Evolutionary conservation across 2,113 vertebrate species (phyloP), one percentile per base, ranked within the genome.

Genomic region (Saguinus imperator): DNA sequence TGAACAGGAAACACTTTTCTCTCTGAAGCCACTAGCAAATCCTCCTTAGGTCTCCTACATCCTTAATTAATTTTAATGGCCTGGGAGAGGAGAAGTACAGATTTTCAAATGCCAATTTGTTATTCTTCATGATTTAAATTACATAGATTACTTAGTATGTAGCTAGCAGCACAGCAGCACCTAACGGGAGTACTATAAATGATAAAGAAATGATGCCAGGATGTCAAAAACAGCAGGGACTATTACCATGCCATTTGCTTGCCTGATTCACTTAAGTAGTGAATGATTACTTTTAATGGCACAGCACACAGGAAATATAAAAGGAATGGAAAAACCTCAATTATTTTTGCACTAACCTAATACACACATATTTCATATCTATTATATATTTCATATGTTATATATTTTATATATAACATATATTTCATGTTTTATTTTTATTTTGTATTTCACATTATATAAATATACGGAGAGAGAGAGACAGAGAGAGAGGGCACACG

Each of bases 41-140:
- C 0, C 1, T 75, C 1, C 40, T 68, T n/a, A 11, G 2, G 1
- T 70, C 4, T 85, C n/a, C 52, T 87, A 13, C 6, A 50, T 9
- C 12, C 6, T 87, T 16, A 92, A 66, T 16, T 64, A 40, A 48
- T 86, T 45, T 40, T 64, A 1, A 20, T 37, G 29, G 7, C 3
- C 37, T 18, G 32, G 3, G 23, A 87, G 18, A 35, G n/a, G 8
- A 32, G 14, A 87, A 87, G 18, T 37, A 29, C 6, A 55, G 14
- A 61, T 70, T 43, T 2, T 66, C 4, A 45, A 35, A 64, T 3
- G 3, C 1, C 23, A 91, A 48, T 61, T 70, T 37, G 4, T 55
- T 20, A 79, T 40, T 64, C n/a, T 3, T 57, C 66, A 55, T 61
- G 8, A 3, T 14, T 93, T 35, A 0, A 95, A 14, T 70, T 55